Conservation (phyloP, 2,888 invertebrate species). For the Eupelmus urozonus region DNA sequence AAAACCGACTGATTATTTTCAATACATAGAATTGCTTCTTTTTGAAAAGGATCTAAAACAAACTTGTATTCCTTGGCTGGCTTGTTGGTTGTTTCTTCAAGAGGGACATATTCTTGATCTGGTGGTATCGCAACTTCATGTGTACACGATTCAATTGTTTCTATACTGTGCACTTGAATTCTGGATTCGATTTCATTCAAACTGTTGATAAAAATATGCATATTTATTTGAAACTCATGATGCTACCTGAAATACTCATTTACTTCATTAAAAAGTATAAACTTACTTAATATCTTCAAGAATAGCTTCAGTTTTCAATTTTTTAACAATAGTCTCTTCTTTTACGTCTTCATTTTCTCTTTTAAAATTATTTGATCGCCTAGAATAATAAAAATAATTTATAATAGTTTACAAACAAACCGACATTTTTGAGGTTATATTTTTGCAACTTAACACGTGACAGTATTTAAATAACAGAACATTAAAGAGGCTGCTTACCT, state of each 20-base stretch:
- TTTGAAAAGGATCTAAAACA: slow-evolving; percentile 97
- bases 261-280: slow-evolving; percentile 25
- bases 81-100: slow-evolving; percentile 80
- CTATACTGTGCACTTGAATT: slow-evolving; percentile 92
- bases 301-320: slow-evolving; percentile 67
- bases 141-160: slow-evolving; percentile 94
- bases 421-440: slow-evolving; percentile 17
- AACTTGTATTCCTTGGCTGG: slow-evolving; percentile 97
- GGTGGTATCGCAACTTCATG: slow-evolving; percentile 98
- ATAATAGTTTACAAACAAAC: neutral
- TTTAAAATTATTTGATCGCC: slow-evolving; percentile 32
- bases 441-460: neutral
- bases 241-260: too few relatives aligned
- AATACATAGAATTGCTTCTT: slow-evolving; percentile 96
- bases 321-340: slow-evolving; percentile 63
- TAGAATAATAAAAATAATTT: slow-evolving; percentile 11
- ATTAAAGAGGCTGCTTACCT: slow-evolving; percentile 28
- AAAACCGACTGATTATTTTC: slow-evolving; percentile 99
- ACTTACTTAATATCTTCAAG: slow-evolving; percentile 74
- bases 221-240: neutral
- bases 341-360: slow-evolving; percentile 65
- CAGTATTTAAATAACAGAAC: neutral
- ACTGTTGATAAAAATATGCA: slow-evolving; percentile 76
- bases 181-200: slow-evolving; percentile 87
- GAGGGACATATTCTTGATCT: slow-evolving; percentile 86